A percentile compares a stretch with the other conserved stretches of the same genome.
These are phyloP conservation scores for Pempheris klunzingeri DNA, from an alignment of 2,797 vertebrate species.

Conservation along the genomic window DNA sequence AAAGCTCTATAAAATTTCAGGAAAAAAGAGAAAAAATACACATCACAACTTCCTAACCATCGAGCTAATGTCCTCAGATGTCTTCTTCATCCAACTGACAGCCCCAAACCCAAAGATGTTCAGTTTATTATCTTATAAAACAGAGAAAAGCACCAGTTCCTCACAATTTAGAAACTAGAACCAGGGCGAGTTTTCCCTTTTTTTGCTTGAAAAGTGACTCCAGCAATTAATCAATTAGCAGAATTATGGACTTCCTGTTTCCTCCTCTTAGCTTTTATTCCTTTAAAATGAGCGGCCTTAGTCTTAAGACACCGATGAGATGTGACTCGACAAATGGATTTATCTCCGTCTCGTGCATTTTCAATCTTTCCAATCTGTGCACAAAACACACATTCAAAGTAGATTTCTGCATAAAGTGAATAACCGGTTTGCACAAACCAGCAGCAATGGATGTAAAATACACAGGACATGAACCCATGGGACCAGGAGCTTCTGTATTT, in stretches of 20 bases:
- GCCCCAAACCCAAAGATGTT: neutral
- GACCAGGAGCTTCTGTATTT: constrained; percentile 14
- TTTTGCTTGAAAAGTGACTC: neutral
- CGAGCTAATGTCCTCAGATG: neutral
- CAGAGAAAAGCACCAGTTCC: neutral
- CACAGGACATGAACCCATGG: neutral
- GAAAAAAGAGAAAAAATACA: too few species aligned
- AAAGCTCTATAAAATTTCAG: neutral
- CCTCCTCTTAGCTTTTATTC: neutral
- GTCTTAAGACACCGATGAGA: neutral
- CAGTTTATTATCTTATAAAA: neutral
- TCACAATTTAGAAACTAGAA: neutral
- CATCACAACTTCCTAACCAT: neutral
- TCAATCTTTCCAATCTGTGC: neutral
- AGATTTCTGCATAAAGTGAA: neutral
- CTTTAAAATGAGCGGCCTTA: neutral
- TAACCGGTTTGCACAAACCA: neutral
- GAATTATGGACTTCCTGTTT: neutral
- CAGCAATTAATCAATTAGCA: neutral
- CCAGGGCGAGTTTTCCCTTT: too few species aligned
- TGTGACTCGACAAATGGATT: neutral
- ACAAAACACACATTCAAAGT: neutral
- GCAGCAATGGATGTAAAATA: neutral
- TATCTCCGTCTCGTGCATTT: neutral
- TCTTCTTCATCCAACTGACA: neutral